Percentiles rank a stretch among this genome's conserved stretches.
Conservation (phyloP, 1,140 invertebrate genomes). For the Ostrea denselamellosa region DNA sequence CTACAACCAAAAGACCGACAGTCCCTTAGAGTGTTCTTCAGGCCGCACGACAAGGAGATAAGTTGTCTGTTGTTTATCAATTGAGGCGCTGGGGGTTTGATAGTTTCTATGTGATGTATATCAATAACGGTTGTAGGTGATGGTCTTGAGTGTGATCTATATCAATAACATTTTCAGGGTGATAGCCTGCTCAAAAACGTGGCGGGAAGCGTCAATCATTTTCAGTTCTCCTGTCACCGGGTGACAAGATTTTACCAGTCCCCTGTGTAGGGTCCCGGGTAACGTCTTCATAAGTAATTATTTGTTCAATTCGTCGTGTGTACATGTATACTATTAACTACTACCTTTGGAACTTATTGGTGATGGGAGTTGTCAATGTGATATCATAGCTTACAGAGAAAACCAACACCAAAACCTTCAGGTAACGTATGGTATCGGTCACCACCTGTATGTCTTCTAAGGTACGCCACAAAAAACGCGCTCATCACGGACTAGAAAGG, state of each 20-base stretch:
- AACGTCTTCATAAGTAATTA: slow-evolving; percentile 20
- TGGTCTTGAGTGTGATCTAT: slow-evolving; percentile 24
- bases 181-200: slow-evolving; percentile 27
- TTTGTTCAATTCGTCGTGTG: neutral
- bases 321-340: neutral
- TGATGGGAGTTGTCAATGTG: neutral
- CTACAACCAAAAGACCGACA: neutral
- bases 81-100: slow-evolving; percentile 8
- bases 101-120: slow-evolving; percentile 40
- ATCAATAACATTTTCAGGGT: slow-evolving; percentile 36
- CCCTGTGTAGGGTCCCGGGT: slow-evolving; percentile 14
- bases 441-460: neutral
- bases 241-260: neutral
- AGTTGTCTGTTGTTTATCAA: slow-evolving; percentile 33
- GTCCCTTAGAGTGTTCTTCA: neutral
- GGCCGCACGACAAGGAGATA: neutral
- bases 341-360: neutral
- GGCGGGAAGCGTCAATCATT: slow-evolving; percentile 21
- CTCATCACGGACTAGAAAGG: neutral
- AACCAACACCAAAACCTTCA: neutral
- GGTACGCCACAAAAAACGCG: neutral
- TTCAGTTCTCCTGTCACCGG: neutral
- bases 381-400: neutral
- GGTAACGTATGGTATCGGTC: neutral
- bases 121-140: slow-evolving; percentile 24